Evolutionary conservation across 2,113 vertebrate species (phyloP).

Genomic region (Heteronetta atricapilla): DNA sequence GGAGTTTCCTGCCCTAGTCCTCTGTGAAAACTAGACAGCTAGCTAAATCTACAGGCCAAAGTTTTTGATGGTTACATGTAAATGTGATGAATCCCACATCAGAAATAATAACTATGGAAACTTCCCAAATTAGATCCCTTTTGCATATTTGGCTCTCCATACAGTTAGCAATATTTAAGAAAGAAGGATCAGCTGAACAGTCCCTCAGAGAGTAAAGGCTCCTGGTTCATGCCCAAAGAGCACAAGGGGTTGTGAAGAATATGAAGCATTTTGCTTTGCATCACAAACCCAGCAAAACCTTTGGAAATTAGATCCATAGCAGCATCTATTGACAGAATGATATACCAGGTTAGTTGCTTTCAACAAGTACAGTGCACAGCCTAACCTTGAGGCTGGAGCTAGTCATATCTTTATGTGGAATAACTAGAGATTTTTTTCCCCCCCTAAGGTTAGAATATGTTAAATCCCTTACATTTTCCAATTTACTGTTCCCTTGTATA

Average conservation of each 20-base stretch:
- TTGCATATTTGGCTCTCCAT: not conserved
- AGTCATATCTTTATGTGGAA: not conserved
- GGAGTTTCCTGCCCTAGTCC: not conserved
- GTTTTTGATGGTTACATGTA: not conserved
- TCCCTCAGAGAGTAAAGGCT: not conserved
- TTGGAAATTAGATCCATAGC: not conserved
- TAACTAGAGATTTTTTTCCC: not conserved
- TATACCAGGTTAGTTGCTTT: not conserved
- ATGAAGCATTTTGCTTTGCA: not conserved
- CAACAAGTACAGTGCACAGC: not conserved
- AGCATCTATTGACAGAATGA: not conserved
- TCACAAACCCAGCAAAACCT: not conserved
- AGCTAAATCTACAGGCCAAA: not conserved
- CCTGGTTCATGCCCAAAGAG: not conserved
- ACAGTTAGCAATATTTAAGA: not conserved
- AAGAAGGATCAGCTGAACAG: not conserved
- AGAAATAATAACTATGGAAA: not conserved
- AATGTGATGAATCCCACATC: not conserved
- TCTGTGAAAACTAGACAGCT: not conserved
- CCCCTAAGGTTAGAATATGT: not conserved
- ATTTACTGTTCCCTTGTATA: not conserved
- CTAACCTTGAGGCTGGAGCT: not conserved
- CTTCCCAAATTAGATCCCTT: not conserved
- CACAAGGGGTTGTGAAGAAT: not conserved
- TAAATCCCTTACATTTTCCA: not conserved